Evolutionary conservation across 1,140 invertebrate genomes (phyloP), one percentile per base, ranked within the genome.

Genomic region (Hyles vespertilio): DNA sequence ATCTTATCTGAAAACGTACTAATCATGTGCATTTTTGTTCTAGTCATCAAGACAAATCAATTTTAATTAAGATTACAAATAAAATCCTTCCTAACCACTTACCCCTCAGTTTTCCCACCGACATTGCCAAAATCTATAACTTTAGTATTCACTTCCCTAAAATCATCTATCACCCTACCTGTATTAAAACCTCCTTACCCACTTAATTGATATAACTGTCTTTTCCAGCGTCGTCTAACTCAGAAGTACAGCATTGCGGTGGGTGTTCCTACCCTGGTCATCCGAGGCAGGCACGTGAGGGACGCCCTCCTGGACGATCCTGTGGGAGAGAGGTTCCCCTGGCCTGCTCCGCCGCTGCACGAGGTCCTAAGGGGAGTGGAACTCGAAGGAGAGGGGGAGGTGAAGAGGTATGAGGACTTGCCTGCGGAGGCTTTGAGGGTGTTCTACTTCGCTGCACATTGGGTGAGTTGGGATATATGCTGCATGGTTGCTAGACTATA

Each of bases 361-460:
- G 85, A 91, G 65, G 89, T 91, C 63, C 84, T 93, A 12, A 84
- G 92, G 74, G 91, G 93, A 51, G 91, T 92, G 5, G 90, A 91
- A 33, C 85, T 95, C 12, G 83, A 93, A 43, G 89, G 92, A 1
- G 91, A 91, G 56, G 90, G 52, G 6, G 65, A 70, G 5, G 70
- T 40, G 46, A 79, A 90, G 73, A 73, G 90, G 33, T 92, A 93
- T 67, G 89, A 91, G 48, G 90, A 92, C 58, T 74, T 93, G 7
- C 86, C 90, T 10, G 89, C 70, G 64, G 90, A 93, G 63, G 92
- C 92, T 62, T 91, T 94, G 54, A 92, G 92, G 72, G 94, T 94
- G 9, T 91, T 96, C 67, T 96, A 96, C 78, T 96, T 96, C 77
- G 94, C 95, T 48, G 95, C 95, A 34, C 93, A 96, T 79, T 96